Evolutionary conservation across 2,113 vertebrate species (phyloP).

Genomic region (Rhinoptilus africanus): DNA sequence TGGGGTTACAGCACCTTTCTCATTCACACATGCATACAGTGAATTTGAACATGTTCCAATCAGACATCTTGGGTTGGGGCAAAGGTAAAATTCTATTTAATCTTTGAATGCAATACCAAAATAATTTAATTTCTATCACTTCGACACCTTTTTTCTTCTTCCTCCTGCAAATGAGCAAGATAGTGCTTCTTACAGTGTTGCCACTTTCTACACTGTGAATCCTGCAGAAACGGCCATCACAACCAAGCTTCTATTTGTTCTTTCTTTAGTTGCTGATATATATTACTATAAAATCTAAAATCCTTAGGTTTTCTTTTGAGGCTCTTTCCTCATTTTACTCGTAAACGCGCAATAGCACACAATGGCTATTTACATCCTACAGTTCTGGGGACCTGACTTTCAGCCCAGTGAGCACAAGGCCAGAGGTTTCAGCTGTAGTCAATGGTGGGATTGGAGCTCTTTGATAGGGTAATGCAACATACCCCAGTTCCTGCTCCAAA

Average conservation of each 20-base stretch:
- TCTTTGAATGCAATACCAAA: background rate
- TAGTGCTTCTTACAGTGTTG: background rate
- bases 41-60: background rate
- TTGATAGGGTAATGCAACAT: background rate
- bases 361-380: background rate
- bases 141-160: background rate
- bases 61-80: background rate
- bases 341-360: background rate
- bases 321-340: background rate
- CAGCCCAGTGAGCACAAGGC: background rate
- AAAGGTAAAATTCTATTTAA: background rate
- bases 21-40: accelerated
- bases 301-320: background rate
- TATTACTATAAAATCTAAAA: background rate
- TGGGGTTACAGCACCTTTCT: background rate
- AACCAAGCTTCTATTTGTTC: background rate
- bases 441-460: background rate
- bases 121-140: background rate
- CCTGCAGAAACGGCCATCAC: background rate
- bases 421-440: background rate
- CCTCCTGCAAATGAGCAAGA: background rate
- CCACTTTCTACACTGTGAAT: background rate
- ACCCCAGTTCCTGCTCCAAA: background rate
- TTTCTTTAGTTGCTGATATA: background rate
- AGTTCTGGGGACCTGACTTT: background rate